phyloP scores from a whole-genome alignment of 2,888 invertebrate genomes.

The Hypena proboscidalis region DNA sequence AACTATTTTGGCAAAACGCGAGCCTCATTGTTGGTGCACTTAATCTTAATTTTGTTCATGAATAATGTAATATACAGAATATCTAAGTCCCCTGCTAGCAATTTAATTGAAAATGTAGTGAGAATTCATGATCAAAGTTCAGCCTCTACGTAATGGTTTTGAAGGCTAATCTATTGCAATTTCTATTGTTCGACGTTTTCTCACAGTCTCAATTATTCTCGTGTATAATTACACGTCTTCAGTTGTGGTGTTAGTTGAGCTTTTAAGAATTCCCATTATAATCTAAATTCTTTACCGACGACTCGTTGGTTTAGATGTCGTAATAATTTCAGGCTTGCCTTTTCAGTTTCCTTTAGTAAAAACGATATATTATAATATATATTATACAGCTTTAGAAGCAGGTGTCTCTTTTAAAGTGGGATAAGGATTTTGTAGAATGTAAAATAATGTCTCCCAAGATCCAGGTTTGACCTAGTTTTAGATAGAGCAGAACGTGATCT shows the following conservation, averaged over 20 bases:
- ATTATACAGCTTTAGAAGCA: too few species aligned
- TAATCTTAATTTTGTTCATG: conserved; percentile 35
- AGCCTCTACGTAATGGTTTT: conserved; percentile 39
- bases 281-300: conserved; percentile 27
- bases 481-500: too few species aligned
- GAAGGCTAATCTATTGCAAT: conserved; percentile 46
- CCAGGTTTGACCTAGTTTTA: too few species aligned
- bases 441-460: too few species aligned
- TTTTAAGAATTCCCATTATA: conserved; percentile 34
- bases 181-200: conserved; percentile 42
- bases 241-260: conserved; percentile 30
- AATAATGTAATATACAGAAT: conserved; percentile 29
- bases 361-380: too few species aligned
- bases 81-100: conserved; percentile 18
- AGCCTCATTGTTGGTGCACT: conserved; percentile 23
- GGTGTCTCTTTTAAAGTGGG: too few species aligned
- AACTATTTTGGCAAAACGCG: conserved; percentile 17
- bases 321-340: conserved; percentile 13
- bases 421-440: too few species aligned
- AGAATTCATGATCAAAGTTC: conserved; percentile 27
- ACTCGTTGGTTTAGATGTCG: conserved; percentile 12
- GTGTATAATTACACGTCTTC: conserved; percentile 46
- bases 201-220: conserved; percentile 43
- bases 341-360: neutral
- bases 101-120: conserved; percentile 34